A percentile compares a stretch with the other conserved stretches of the same genome.
These are phyloP conservation scores for Dromas ardeola DNA, from an alignment of 2,113 vertebrate genomes.

Conservation along the genomic window DNA sequence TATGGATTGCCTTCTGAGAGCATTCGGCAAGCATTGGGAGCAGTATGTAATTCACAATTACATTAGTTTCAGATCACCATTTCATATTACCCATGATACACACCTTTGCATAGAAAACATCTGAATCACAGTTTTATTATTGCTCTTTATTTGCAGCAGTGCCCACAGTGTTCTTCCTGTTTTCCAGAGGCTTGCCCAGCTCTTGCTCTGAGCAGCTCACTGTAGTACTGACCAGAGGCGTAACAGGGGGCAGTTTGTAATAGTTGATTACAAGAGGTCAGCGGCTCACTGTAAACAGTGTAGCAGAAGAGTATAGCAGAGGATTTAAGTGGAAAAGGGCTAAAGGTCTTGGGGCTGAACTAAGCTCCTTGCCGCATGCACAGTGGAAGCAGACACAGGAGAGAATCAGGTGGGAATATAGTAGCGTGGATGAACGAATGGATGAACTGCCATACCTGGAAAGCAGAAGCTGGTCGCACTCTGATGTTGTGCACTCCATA, in stretches of 20 bases:
- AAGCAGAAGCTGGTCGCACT: accelerated
- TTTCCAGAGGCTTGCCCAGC: background rate
- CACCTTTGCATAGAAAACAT: background rate
- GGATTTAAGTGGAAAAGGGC: too few species aligned
- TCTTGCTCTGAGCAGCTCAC: background rate
- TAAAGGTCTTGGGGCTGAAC: background rate
- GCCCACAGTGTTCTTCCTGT: background rate
- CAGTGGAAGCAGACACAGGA: background rate
- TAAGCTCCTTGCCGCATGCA: background rate
- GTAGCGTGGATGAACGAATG: background rate
- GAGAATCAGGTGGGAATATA: background rate
- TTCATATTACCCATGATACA: background rate
- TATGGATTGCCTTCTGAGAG: background rate
- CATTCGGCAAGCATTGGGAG: background rate
- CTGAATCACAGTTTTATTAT: background rate
- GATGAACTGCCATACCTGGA: background rate
- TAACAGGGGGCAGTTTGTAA: background rate
- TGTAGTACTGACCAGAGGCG: background rate
- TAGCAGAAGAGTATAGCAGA: background rate
- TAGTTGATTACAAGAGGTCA: background rate
- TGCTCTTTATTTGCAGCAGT: background rate
- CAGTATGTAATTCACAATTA: background rate
- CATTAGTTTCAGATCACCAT: background rate
- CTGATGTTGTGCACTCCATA: background rate
- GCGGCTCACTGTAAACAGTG: background rate